Conservation (phyloP, 2,888 invertebrate genomes). For the Aethes cnicana region DNA sequence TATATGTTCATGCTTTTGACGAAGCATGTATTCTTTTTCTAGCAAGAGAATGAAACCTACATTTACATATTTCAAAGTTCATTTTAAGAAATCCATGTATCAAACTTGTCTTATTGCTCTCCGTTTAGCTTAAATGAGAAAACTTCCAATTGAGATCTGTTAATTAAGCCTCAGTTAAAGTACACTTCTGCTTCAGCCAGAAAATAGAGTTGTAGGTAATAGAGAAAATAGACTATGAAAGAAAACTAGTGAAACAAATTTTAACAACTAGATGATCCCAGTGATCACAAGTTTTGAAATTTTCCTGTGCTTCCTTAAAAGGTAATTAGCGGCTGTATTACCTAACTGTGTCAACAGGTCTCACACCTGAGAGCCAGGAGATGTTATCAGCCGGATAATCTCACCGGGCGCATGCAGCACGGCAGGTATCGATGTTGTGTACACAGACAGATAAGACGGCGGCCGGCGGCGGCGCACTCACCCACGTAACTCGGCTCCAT, state of each 20-base stretch:
- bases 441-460: slow-evolving; percentile 27
- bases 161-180: too few species aligned
- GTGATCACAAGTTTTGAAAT: background rate
- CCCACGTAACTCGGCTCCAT: slow-evolving; percentile 71
- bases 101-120: too few species aligned
- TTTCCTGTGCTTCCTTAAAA: background rate
- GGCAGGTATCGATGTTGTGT: slow-evolving; percentile 22
- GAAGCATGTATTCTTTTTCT: too few species aligned
- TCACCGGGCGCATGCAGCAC: slow-evolving; percentile 4
- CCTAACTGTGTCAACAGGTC: slow-evolving; percentile 7
- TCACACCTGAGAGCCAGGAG: slow-evolving; percentile 5
- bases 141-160: too few species aligned
- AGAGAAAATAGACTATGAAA: too few species aligned
- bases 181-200: too few species aligned
- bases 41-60: too few species aligned
- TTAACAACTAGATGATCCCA: background rate
- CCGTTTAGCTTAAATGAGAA: too few species aligned
- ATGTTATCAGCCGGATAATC: slow-evolving; percentile 24
- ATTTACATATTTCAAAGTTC: too few species aligned
- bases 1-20: too few species aligned
- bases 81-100: too few species aligned
- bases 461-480: slow-evolving; percentile 47
- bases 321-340: background rate
- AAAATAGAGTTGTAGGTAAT: too few species aligned
- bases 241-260: background rate